These are phyloP conservation scores for Myrmophylax atrothorax DNA, from an alignment of 2,113 vertebrate species.

Conservation along the genomic window DNA sequence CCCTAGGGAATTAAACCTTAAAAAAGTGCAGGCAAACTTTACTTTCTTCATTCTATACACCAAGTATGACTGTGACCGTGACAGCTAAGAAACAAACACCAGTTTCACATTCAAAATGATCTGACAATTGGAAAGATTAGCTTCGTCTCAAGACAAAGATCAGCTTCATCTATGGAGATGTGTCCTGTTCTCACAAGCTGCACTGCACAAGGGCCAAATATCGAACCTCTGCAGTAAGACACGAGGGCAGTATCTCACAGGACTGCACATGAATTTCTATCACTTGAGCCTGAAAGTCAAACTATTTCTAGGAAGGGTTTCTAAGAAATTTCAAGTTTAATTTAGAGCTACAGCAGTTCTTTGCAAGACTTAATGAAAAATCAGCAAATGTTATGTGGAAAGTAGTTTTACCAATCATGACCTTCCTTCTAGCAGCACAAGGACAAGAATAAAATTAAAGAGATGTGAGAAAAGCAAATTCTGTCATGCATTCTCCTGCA, in stretches of 20 bases:
- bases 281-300: not conserved
- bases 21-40: not conserved
- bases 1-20: not conserved
- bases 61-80: not conserved
- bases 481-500: not conserved
- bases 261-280: not conserved
- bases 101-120: not conserved
- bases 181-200: not conserved
- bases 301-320: not conserved
- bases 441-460: not conserved
- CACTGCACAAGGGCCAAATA: not conserved
- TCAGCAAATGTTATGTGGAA: not conserved
- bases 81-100: not conserved
- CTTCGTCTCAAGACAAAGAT: rapidly evolving
- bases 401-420: not conserved
- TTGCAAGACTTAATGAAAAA: not conserved
- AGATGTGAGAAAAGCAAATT: not conserved
- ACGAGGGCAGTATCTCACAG: not conserved
- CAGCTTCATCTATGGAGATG: not conserved
- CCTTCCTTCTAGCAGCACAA: not conserved
- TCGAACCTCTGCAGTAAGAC: not conserved
- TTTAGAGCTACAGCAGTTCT: not conserved
- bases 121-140: not conserved
- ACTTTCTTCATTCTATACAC: not conserved
- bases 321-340: not conserved